These are phyloP conservation scores for Morpho helenor DNA, from an alignment of 2,888 invertebrate genomes.

Conservation along the genomic window DNA sequence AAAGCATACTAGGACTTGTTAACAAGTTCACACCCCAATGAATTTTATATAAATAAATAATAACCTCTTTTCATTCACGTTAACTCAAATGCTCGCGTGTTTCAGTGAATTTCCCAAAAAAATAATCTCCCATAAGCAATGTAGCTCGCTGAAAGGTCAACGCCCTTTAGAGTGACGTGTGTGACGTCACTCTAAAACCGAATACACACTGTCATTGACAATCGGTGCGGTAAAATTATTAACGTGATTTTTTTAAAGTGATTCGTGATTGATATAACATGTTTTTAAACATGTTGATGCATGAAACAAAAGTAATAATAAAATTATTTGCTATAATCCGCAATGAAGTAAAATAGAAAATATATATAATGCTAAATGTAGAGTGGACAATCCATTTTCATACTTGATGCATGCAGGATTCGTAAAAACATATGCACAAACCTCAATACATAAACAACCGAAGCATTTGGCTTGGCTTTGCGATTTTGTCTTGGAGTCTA, in stretches of 20 bases:
- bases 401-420: neutral
- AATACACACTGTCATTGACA: neutral
- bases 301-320: neutral
- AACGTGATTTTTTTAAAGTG: no score
- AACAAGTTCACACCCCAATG: no score
- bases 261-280: no score
- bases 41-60: no score
- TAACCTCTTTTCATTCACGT: neutral
- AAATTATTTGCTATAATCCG: neutral
- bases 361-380: no score
- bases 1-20: no score
- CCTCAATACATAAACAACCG: no score
- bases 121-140: neutral
- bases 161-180: conserved; percentile 7
- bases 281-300: neutral
- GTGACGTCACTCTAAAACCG: neutral
- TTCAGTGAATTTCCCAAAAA: conserved; percentile 3
- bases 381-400: no score
- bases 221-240: no score
- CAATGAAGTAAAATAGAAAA: neutral
- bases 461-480: no score
- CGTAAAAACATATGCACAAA: no score
- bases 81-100: neutral
- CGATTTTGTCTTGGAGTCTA: no score
- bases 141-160: conserved; percentile 2